Evolutionary conservation across 2,888 invertebrate genomes (phyloP).

Genomic region (Hypolimnas misippus): DNA sequence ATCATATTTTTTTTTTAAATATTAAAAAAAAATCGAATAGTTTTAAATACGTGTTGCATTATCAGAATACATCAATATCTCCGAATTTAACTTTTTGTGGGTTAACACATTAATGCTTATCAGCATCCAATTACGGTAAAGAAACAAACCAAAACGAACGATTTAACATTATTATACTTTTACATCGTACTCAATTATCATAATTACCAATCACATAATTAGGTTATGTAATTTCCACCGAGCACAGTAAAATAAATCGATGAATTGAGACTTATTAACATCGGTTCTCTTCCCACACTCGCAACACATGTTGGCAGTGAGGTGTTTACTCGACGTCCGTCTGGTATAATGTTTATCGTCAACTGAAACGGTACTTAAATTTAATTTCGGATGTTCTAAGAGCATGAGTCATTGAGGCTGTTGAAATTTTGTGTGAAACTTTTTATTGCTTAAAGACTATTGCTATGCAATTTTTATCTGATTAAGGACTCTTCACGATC

Average conservation of each 20-base stretch:
- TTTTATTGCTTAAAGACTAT: neutral
- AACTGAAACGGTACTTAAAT: constrained; percentile 8
- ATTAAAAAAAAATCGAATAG: too few species aligned
- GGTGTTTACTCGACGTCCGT: constrained; percentile 7
- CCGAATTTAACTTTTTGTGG: too few species aligned
- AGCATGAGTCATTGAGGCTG: neutral
- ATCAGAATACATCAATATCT: too few species aligned
- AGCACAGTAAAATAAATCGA: neutral
- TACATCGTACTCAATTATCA: too few species aligned
- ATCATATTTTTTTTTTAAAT: too few species aligned
- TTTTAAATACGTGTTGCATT: too few species aligned
- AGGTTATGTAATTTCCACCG: neutral
- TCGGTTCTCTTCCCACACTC: constrained; percentile 20
- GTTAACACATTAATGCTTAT: too few species aligned
- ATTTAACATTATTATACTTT: too few species aligned
- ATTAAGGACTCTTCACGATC: too few species aligned
- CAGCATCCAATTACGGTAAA: too few species aligned
- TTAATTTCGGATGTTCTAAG: neutral
- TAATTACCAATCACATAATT: neutral
- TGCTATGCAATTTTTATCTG: neutral
- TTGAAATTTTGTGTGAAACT: too few species aligned
- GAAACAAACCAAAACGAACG: too few species aligned
- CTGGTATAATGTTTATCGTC: neutral
- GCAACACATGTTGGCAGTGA: constrained; percentile 23
- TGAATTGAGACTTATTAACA: neutral